Base-by-base conservation (phyloP, 2,888 invertebrate genomes). In the Theodoxus fluviatilis region DNA sequence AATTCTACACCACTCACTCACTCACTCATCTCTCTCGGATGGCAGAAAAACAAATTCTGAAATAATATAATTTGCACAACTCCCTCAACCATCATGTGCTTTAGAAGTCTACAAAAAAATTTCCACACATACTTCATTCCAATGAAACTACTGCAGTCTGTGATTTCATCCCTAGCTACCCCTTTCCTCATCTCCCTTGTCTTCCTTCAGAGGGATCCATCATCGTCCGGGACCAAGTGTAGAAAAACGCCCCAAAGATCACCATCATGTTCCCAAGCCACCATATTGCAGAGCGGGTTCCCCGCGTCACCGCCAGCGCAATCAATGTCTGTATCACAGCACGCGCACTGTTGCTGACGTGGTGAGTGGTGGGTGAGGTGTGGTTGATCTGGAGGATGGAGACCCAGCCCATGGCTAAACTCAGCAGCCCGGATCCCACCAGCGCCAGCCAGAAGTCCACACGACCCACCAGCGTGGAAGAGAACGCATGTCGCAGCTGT, bases 311-410 rank as follows among this genome's bases (percentile, higher is more conserved):
- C 25, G 83, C 55, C 3, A 87, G 85, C 6, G 86, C 87, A 3
- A 87, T 71, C 3, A 87, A 69, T 3, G 87, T 87, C 77, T 86
- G 87, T 40, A 83, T 70, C 2, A 87, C 82, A 0, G 87, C 84
- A 72, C 86, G 86, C 28, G 84, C 81, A 72, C 85, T 87, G 68
- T 85, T 84, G 73, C 85, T 86, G 55, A 87, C 80, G 73, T 86
- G 84, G 74, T 87, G 87, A 0, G 86, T 83, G 4, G 85, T 78
- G 0, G 87, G 86, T 0, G 86, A 86, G 0, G 87, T 87, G 55
- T 84, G 79, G 66, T 85, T 81, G 28, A 87, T 86, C 77, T 86
- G 86, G 28, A 85, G 69, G 25, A 83, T 83, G 73, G 85, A 84
- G 9, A 84, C 82, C 85, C 85, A 85, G 1, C 84, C 85, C 37